Evolutionary conservation across 2,888 invertebrate species (phyloP), one percentile per base, ranked within the genome.

Genomic region (Drosophila phalerata): DNA sequence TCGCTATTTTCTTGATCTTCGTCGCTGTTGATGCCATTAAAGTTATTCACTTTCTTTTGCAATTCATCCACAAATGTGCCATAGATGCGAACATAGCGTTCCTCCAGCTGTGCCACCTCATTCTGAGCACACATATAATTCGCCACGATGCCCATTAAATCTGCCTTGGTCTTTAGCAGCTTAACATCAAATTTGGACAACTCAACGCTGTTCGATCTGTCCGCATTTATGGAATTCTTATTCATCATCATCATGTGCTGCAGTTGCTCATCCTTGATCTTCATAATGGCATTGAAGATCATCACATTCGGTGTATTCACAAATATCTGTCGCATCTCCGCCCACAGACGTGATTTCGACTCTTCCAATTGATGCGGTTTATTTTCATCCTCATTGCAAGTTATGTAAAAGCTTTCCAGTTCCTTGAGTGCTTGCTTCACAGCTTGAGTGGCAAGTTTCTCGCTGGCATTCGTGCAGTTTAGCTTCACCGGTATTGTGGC

Each of bases 191-290:
- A 92, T 11, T 77, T 71, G 6, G 56, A 45, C 13, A 45, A 25
- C 19, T 10, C 4, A 34, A 3, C 5, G 34, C 52, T 40, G 6
- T 19, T 61, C 0, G 57, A 62, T 17, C 70, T 47, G 5, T 72
- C 28, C 6, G 52, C 4, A 4, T 65, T 64, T 1, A 34, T 13
- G 5, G 53, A 64, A 1, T 73, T 10, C 13, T 89, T 91, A 43
- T 89, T 91, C 0, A 92, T 60, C 0, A 75, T 58, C 80, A 89
- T 89, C 3, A 92, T 77, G n/a, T 91, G 71, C 43, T 92, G 91
- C 13, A 92, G 55, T 69, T 92, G 91, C 15, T 92, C 90, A 37
- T 91, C 91, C 57, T 91, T 92, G 2, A 85, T 65, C 22, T 89
- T 89, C 65, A 92, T 77, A 5, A 92, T 88, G 1, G 81, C 84